Percentiles rank a stretch among this genome's conserved stretches.
Evolutionary conservation across 1,140 invertebrate species (phyloP).

Genomic region (Diachasma alloeum): DNA sequence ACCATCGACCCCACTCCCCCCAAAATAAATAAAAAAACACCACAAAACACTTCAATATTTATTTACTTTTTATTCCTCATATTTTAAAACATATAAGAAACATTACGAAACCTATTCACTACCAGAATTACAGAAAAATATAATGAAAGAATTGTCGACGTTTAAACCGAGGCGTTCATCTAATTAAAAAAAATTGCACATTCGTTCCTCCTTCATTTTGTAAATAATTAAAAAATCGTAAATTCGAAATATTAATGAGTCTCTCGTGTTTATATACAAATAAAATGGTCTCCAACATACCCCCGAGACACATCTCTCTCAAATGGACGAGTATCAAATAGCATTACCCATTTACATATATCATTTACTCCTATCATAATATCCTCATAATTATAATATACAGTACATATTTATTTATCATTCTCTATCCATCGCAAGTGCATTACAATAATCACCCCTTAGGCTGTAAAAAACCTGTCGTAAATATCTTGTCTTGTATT

Average conservation of each 20-base stretch:
- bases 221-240: background rate
- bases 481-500: background rate
- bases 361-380: background rate
- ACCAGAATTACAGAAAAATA: background rate
- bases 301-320: background rate
- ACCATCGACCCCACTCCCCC: background rate
- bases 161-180: background rate
- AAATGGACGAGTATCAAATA: background rate
- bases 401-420: background rate
- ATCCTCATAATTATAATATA: background rate
- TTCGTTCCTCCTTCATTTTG: background rate
- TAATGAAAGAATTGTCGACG: background rate
- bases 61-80: slow-evolving; percentile 11
- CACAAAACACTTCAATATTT: background rate
- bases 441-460: background rate
- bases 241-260: background rate
- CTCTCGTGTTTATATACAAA: slow-evolving; percentile 1
- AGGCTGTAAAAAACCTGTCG: background rate
- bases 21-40: background rate
- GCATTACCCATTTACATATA: background rate
- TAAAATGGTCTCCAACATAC: background rate
- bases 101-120: slow-evolving; percentile 3
- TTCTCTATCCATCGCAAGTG: background rate
- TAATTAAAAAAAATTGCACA: background rate
- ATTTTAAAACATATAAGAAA: slow-evolving; percentile 6